Base-by-base conservation (phyloP, 2,113 vertebrate genomes). In the Anarrhichthys ocellatus region DNA sequence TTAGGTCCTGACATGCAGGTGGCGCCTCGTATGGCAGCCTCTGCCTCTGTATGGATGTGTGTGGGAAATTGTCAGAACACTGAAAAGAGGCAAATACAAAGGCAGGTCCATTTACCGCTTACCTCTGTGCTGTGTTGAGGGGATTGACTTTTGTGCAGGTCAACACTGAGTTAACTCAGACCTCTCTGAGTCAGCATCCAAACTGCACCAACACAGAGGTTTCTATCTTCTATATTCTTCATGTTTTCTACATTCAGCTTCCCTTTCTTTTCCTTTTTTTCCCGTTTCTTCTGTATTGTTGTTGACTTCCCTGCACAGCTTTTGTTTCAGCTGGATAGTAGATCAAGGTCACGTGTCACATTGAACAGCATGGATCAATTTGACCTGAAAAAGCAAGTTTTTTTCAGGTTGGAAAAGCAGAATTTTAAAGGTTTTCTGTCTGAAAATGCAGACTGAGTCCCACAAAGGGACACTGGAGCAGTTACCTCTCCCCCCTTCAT, bases 351-450 rank as follows among this genome's bases (percentile, higher is more conserved):
- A 36, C 4, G 5, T 2, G 9, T 34, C 9, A 56, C n/a, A 24
- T 56, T 56, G 64, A 46, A 46, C 24, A 46, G 14, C 40, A 42
- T 9, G 6, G 11, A 36, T 42, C 8, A 42, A 10, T 42, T 42
- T 42, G 10, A 9, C 40, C 44, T 46, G 13, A 48, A 9, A 62
- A 32, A 11, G n/a, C 4, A 4, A 6, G 6, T n/a, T n/a, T 29
- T 8, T n/a, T 74, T 20, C 63, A 44, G 7, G 0, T 15, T 40
- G 4, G 11, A n/a, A 20, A 29, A 62, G 29, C 1, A 6, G 18
- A 27, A 50, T 48, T 71, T 34, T 22, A 78, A 70, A 15, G 27
- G 40, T n/a, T 54, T 29, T 29, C n/a, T 72, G 59, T 59, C 36
- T 62, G 73, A 27, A 62, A 22, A 4, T n/a, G 15, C 14, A 38